Conservation (phyloP, 2,113 vertebrate species). For the Vulpes vulpes region DNA sequence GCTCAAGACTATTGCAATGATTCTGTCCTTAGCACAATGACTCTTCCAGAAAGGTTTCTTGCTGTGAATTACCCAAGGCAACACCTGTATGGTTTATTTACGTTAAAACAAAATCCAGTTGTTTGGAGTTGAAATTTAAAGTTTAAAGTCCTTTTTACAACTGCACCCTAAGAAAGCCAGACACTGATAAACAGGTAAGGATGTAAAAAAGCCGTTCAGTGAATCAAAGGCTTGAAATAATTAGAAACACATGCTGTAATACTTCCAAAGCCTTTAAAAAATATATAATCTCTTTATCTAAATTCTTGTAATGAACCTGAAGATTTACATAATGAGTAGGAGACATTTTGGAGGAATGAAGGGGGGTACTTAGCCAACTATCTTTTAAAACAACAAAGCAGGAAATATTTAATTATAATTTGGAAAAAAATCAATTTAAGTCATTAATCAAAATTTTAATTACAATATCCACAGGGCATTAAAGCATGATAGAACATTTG, state of each 20-base stretch:
- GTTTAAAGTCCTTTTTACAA: slow-evolving; percentile 74
- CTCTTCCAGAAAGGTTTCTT: slow-evolving; percentile 66
- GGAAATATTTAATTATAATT: slow-evolving; percentile 80
- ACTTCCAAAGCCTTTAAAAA: slow-evolving; percentile 61
- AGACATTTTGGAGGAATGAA: slow-evolving; percentile 67
- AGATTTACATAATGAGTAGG: slow-evolving; percentile 80
- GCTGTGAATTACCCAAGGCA: slow-evolving; percentile 62
- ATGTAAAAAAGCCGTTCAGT: slow-evolving; percentile 55
- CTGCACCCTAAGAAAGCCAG: slow-evolving; percentile 42
- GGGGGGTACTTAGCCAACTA: slow-evolving; percentile 52
- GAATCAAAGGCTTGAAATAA: slow-evolving; percentile 73
- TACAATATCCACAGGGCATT: slow-evolving; percentile 73
- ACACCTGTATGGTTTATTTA: slow-evolving; percentile 69
- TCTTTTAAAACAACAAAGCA: slow-evolving; percentile 74
- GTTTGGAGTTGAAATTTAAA: slow-evolving; percentile 73
- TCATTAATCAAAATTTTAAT: slow-evolving; percentile 82
- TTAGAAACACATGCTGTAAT: slow-evolving; percentile 67
- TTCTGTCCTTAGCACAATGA: slow-evolving; percentile 60
- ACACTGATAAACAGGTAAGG: slow-evolving; percentile 26
- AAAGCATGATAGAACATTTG: slow-evolving; percentile 75
- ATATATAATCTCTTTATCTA: slow-evolving; percentile 66
- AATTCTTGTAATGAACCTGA: slow-evolving; percentile 76
- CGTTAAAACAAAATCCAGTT: slow-evolving; percentile 70
- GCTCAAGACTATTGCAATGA: slow-evolving; percentile 64
- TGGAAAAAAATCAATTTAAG: slow-evolving; percentile 72